These are phyloP conservation scores for Syritta pipiens DNA, from an alignment of 2,888 invertebrate genomes.

Conservation along the genomic window DNA sequence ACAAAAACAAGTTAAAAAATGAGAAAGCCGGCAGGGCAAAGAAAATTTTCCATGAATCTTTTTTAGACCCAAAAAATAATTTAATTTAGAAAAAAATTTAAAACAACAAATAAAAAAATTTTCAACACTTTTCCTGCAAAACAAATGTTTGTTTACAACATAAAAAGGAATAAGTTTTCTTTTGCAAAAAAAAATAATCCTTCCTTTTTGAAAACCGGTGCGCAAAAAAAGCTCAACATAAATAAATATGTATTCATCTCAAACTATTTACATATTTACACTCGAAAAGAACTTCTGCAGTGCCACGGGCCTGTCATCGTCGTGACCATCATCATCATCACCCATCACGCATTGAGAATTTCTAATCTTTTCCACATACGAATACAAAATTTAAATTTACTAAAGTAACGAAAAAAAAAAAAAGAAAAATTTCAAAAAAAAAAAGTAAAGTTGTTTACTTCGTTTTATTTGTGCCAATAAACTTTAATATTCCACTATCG, in stretches of 20 bases:
- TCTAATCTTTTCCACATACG: conserved; percentile 42
- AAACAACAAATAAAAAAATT: conserved; percentile 6
- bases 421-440: conserved; percentile 7
- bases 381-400: conserved; percentile 22
- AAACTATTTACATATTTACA: conserved; percentile 6
- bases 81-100: not conserved
- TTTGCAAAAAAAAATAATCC: conserved; percentile 11
- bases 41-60: conserved; percentile 27
- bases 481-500: conserved; percentile 63
- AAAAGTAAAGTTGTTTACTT: conserved; percentile 57
- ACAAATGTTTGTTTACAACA: not conserved
- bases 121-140: not conserved
- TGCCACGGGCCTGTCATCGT: conserved; percentile 21
- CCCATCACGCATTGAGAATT: conserved; percentile 41
- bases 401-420: conserved; percentile 6
- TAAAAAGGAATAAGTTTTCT: not conserved
- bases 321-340: conserved; percentile 36
- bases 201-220: conserved; percentile 7
- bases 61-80: not conserved
- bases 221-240: conserved; percentile 7
- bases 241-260: not conserved
- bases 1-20: not conserved
- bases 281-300: conserved; percentile 44
- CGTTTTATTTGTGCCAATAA: conserved; percentile 67
- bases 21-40: conserved; percentile 6